These are phyloP conservation scores for Epinotia nisella DNA, from an alignment of 2,888 invertebrate species.

Conservation along the genomic window DNA sequence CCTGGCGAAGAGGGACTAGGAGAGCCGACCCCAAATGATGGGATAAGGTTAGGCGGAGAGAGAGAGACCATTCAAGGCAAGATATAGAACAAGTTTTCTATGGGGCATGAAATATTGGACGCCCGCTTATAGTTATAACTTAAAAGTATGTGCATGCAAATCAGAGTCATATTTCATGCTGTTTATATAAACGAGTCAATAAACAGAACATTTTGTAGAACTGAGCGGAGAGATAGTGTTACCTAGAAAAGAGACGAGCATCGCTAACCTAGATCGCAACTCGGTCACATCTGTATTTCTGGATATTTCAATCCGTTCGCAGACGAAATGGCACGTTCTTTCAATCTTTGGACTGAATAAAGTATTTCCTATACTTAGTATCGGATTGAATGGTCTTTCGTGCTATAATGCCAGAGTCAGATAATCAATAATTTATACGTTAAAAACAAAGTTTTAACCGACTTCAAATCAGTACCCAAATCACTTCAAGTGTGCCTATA, in stretches of 20 bases:
- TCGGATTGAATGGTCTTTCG: neutral
- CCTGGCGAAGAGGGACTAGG: too few species aligned
- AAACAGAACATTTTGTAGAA: neutral
- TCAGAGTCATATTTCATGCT: neutral
- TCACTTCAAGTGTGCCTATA: too few species aligned
- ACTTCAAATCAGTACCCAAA: too few species aligned
- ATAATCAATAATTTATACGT: too few species aligned
- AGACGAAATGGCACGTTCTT: constrained; percentile 4
- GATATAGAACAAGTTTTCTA: too few species aligned
- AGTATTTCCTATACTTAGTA: neutral
- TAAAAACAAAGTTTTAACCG: too few species aligned
- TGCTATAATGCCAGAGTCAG: too few species aligned
- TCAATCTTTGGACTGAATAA: neutral
- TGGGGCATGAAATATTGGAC: too few species aligned
- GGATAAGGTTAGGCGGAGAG: too few species aligned
- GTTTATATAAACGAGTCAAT: neutral
- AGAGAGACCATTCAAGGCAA: too few species aligned
- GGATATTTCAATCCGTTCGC: constrained; percentile 21
- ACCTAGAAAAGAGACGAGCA: neutral
- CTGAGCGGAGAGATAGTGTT: neutral
- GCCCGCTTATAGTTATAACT: too few species aligned
- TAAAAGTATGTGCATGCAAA: neutral
- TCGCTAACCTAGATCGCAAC: constrained; percentile 23
- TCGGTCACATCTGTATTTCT: constrained; percentile 24
- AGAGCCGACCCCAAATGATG: too few species aligned